These are phyloP conservation scores for Orussus abietinus DNA, from an alignment of 1,140 invertebrate genomes.

Conservation along the genomic window DNA sequence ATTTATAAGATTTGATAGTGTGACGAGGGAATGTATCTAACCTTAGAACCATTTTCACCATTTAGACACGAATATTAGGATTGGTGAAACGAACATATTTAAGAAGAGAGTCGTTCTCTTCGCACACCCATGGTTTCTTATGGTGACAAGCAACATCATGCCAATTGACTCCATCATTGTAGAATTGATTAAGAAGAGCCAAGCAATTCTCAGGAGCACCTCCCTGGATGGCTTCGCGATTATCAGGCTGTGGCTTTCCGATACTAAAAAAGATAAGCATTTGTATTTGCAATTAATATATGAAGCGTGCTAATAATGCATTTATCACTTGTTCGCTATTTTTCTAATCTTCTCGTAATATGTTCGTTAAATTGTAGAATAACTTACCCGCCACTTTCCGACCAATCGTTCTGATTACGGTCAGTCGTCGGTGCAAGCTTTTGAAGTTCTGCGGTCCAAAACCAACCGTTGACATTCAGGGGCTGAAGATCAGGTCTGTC, in stretches of 20 bases:
- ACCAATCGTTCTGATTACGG: slow-evolving; percentile 78
- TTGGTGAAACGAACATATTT: slow-evolving; percentile 77
- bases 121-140: slow-evolving; percentile 77
- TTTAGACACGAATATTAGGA: slow-evolving; percentile 67
- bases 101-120: slow-evolving; percentile 75
- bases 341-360: too few species aligned
- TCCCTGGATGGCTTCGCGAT: slow-evolving; percentile 72
- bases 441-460: slow-evolving; percentile 79
- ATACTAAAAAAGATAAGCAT: slow-evolving; percentile 49
- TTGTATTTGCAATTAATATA: too few species aligned
- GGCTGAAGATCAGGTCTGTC: slow-evolving; percentile 74
- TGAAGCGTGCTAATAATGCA: too few species aligned
- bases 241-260: slow-evolving; percentile 77
- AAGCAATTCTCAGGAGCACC: slow-evolving; percentile 76
- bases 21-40: too few species aligned
- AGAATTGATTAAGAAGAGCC: slow-evolving; percentile 77
- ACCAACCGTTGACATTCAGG: slow-evolving; percentile 77
- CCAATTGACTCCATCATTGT: slow-evolving; percentile 83
- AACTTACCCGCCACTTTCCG: slow-evolving; percentile 65
- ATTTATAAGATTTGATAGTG: too few species aligned
- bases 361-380: too few species aligned
- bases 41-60: too few species aligned
- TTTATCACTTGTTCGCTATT: too few species aligned
- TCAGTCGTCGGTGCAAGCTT: slow-evolving; percentile 74
- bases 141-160: slow-evolving; percentile 84